Base-by-base conservation (phyloP, 1,140 invertebrate genomes). In the Caenorhabditis remanei region DNA sequence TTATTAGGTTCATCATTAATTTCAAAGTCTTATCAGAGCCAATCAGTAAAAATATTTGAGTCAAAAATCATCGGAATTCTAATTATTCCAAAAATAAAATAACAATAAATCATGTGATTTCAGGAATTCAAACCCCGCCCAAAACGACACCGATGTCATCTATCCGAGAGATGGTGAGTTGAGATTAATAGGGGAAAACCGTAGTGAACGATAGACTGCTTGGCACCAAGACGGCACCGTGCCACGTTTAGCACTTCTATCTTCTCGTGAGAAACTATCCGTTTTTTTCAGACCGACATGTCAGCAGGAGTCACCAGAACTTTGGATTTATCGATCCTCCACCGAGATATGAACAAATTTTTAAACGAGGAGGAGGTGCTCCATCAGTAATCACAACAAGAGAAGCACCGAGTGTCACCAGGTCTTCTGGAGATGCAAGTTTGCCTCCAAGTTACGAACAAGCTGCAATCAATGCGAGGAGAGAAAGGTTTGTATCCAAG, bases 261-360 rank as follows among this genome's bases (percentile, higher is more conserved):
- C 32, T 32, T 32, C 32, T 32, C 2, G 32, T 32, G 32, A 53
- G 4, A 32, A 61, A 4, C 7, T 4, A 61, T 16, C 11, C 16
- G 7, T 13, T 13, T 46, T 46, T 71, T 79, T 32, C 71, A 79
- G 71, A 79, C 9, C 71, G 21, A 8, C 71, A n/a, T 50, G 71
- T n/a, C 19, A 48, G 46, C 71, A 48, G 71, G 24, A 79, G 71
- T 32, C 71, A 79, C 53, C 71, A 79, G 14, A 79, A 79, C 46
- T 79, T 50, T 50, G 71, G 71, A 79, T 79, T 79, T 46, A 79
- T 79, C 4, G 71, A 79, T 50, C 71, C 71, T 79, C 71, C 71
- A 50, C 71, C 71, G 4, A 16, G 71, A 79, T 79, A 79, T 14
- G 71, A 79, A 14, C 71, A 79, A 50, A 79, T 79, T 13, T 79